Percentiles rank a stretch among this genome's conserved stretches.
Conservation (phyloP, 2,797 vertebrate species). For the Chiroxiphia lanceolata region DNA sequence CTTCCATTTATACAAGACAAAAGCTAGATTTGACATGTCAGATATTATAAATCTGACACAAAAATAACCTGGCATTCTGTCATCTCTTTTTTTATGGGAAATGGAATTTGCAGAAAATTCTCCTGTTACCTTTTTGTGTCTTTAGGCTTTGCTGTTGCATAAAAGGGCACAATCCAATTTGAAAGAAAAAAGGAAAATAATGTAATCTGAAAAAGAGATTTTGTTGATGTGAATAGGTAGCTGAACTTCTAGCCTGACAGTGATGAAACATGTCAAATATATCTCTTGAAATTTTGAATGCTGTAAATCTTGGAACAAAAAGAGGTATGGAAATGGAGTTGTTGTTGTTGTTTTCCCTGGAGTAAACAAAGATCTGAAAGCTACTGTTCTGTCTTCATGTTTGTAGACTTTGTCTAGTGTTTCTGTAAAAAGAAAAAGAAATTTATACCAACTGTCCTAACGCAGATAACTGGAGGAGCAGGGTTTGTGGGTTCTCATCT, state of each 20-base stretch:
- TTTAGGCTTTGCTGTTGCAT: background rate
- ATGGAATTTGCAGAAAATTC: background rate
- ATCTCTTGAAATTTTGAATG: background rate
- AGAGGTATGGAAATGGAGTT: slow-evolving; percentile 4
- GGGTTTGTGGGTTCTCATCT: slow-evolving; percentile 98
- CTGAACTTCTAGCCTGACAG: background rate
- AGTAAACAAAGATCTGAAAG: slow-evolving; percentile 34
- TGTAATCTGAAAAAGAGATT: background rate
- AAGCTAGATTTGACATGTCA: background rate
- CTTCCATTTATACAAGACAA: background rate
- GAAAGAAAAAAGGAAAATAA: background rate
- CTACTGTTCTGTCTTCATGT: slow-evolving; percentile 58
- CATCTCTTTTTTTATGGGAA: background rate
- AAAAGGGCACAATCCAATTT: slow-evolving; percentile 49
- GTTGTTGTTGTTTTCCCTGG: slow-evolving; percentile 16
- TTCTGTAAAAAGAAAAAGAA: slow-evolving; percentile 72
- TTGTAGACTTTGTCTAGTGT: slow-evolving; percentile 71
- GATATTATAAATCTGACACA: background rate
- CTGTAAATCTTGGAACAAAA: background rate
- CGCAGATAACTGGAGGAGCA: slow-evolving; percentile 90
- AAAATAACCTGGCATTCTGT: background rate
- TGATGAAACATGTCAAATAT: background rate
- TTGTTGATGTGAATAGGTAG: background rate
- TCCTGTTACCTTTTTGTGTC: background rate
- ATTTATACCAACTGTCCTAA: slow-evolving; percentile 68